Base-by-base conservation (phyloP, 2,888 invertebrate genomes). In the Coleophora flavipennella region DNA sequence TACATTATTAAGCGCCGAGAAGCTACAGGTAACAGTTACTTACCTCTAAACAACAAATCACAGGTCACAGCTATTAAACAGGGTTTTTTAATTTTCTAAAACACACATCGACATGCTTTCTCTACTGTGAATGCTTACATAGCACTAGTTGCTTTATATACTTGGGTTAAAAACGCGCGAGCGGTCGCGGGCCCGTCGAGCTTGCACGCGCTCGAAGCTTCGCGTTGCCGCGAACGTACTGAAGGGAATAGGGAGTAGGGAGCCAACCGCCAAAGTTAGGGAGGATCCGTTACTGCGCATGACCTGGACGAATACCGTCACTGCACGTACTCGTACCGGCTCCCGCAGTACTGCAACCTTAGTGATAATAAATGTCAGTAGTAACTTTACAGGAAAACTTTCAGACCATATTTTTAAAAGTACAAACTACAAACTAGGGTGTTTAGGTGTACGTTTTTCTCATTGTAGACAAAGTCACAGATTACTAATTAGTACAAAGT, bases 51-150 rank as follows among this genome's bases (percentile, higher is more conserved):
- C 50, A 62, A 69, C 55, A 59, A 64, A 54, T 56, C 62, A 63
- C 67, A 64, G 60, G 64, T 55, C 43, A 70, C 78, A 75, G 72
- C 72, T 73, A 78, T 62, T 59, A 4, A 20, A 62, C 62, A 62
- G 61, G 58, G 54, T 55, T 51, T 55, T 61, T 50, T 50, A 63
- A 64, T n/a, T 55, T 70, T 49, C 66, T 78, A 80, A 81, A 64
- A 76, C 69, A 78, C 72, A 75, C 63, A 76, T 61, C 57, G 42
- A 70, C 80, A 81, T 81, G 80, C 81, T 72, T 62, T 60, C 58
- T 70, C 74, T 70, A 62, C 61, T 58, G 56, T 55, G 48, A 65
- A 79, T 76, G 80, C 81, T 81, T 83, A 81, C 81, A 79, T 81
- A 77, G 71, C 71, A 76, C 70, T 62, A 72, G 62, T 61, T 59